Base-by-base conservation (phyloP, 2,797 vertebrate genomes). In the Phrynocephalus vlangalii region DNA sequence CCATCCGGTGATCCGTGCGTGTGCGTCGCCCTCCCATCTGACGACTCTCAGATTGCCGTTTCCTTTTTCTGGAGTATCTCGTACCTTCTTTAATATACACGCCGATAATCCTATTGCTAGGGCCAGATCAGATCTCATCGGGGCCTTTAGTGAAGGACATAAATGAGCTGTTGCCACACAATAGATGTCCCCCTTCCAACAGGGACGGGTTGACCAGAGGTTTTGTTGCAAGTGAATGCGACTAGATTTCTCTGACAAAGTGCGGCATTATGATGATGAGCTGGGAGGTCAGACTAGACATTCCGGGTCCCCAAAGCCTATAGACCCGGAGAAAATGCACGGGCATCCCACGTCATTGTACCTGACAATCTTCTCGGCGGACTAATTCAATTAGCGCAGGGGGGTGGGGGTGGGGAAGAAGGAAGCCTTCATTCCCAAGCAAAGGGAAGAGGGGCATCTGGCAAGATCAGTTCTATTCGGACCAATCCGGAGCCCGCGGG, bases 91-190 rank as follows among this genome's bases (percentile, higher is more conserved):
- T 95, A 96, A 93, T 93, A 94, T 95, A 95, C 95, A 91, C 88
- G 93, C 96, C 94, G 96, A 93, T 97, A 97, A 97, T 97, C 96
- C 96, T 96, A 96, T 97, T 97, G 96, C 93, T 90, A 95, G 93
- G 96, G 96, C 96, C 94, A 96, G 96, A 97, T 97, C 96, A 96
- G 96, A 97, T 97, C 96, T 96, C 94, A 83, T 95, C 93, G 95
- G 95, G 96, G 96, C 96, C 95, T 96, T 95, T 94, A 95, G 95
- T 95, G 95, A 92, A 95, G 96, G 96, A 96, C 97, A 97, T 97
- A 96, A 97, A 97, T 97, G 96, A 97, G 96, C 96, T 97, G 96
- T 97, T 96, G 94, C 93, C 95, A 95, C 95, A 97, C 97, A 97
- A 97, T 97, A 96, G 97, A 96, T 91, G 89, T 90, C 96, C 95